Percentiles rank a stretch among this genome's conserved stretches.
These are phyloP conservation scores for Myanophis thanlyinensis DNA, from an alignment of 2,113 vertebrate genomes.

Conservation along the genomic window DNA sequence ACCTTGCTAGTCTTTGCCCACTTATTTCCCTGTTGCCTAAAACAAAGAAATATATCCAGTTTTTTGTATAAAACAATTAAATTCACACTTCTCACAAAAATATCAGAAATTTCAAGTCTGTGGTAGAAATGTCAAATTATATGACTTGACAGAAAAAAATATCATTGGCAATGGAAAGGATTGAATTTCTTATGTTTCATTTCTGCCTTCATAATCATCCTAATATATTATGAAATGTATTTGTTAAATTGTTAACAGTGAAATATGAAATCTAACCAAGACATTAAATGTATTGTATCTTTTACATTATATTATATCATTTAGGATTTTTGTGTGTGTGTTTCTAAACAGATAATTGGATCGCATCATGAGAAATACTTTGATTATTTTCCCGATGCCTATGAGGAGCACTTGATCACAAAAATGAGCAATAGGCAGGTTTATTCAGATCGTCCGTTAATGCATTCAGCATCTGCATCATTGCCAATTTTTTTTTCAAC, in stretches of 20 bases:
- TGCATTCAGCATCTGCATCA: slow-evolving; percentile 60
- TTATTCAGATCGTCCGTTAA: slow-evolving; percentile 45
- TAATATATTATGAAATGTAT: neutral
- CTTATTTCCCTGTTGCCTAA: neutral
- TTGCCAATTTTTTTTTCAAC: slow-evolving; percentile 64
- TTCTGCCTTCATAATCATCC: neutral
- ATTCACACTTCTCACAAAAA: neutral
- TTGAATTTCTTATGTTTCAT: neutral
- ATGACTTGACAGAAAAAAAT: neutral
- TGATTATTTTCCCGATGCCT: slow-evolving; percentile 54
- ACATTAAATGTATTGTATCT: neutral
- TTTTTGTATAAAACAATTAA: neutral
- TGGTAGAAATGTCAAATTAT: neutral
- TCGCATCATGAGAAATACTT: slow-evolving; percentile 54
- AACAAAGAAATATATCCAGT: neutral
- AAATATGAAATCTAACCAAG: neutral
- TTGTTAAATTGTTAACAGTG: neutral
- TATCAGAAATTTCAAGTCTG: neutral
- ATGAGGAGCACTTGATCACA: slow-evolving; percentile 53
- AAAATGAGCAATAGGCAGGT: slow-evolving; percentile 34
- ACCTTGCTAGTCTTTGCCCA: neutral
- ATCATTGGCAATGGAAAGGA: neutral
- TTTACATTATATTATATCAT: neutral
- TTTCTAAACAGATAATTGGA: slow-evolving; percentile 64
- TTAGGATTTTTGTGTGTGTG: neutral